These are phyloP conservation scores for Axea sp. DNA, from an alignment of 2,888 invertebrate genomes.

Conservation along the genomic window DNA sequence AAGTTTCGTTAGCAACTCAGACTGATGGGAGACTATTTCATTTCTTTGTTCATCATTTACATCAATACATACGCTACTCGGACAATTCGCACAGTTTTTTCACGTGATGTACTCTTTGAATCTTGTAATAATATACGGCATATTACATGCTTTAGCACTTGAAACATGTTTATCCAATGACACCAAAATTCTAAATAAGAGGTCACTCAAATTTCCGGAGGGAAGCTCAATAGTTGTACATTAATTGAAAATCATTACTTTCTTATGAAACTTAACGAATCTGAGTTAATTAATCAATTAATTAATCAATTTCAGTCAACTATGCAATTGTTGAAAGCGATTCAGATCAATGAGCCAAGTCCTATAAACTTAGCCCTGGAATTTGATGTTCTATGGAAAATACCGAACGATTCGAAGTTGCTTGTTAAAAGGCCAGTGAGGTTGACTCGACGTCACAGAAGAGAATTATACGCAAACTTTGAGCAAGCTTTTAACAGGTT, in stretches of 20 bases:
- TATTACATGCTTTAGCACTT: slow-evolving; percentile 1
- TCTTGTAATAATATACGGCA: slow-evolving; percentile 6
- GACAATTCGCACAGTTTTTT: slow-evolving; percentile 30
- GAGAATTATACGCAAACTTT: slow-evolving; percentile 81
- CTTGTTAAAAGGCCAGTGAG: slow-evolving; percentile 36
- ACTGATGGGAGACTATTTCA: slow-evolving; percentile 10
- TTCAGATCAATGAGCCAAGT: slow-evolving; percentile 81
- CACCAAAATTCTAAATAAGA: slow-evolving; percentile 29
- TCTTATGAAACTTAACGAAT: not conserved
- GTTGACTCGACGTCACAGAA: slow-evolving; percentile 77
- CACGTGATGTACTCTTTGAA: slow-evolving; percentile 31
- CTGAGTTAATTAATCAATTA: slow-evolving; percentile 16
- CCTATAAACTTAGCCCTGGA: slow-evolving; percentile 83
- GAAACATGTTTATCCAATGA: slow-evolving; percentile 24
- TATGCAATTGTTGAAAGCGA: slow-evolving; percentile 81
- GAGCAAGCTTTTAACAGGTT: slow-evolving; percentile 80
- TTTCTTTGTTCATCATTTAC: slow-evolving; percentile 1
- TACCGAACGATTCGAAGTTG: slow-evolving; percentile 68
- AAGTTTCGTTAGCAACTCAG: slow-evolving; percentile 34
- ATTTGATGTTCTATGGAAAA: slow-evolving; percentile 82
- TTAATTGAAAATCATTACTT: slow-evolving; percentile 2
- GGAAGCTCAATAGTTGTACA: slow-evolving; percentile 79
- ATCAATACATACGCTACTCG: slow-evolving; percentile 13
- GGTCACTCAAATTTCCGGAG: slow-evolving; percentile 77
- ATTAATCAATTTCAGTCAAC: slow-evolving; percentile 80